Evolutionary conservation across 1,140 invertebrate species (phyloP).

Genomic region (Meloidogyne chitwoodi): DNA sequence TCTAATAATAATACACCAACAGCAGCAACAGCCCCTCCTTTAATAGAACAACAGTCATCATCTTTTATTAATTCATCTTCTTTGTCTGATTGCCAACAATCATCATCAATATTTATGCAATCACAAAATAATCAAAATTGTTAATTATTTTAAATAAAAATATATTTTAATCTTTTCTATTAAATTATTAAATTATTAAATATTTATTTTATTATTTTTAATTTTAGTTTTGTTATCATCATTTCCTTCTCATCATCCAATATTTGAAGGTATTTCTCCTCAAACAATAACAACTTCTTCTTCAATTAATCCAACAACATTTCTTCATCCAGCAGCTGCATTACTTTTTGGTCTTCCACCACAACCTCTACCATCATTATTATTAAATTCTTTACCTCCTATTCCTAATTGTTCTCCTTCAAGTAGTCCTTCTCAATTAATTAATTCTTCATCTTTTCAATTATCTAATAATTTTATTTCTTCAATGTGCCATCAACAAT

Average conservation of each 20-base stretch:
- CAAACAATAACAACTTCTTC: background rate
- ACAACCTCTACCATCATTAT: no score
- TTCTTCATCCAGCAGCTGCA: background rate
- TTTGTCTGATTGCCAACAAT: background rate
- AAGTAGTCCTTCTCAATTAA: background rate
- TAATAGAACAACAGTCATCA: background rate
- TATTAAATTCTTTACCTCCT: background rate
- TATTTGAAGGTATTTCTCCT: background rate
- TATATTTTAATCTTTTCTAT: no score
- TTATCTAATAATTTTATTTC: background rate
- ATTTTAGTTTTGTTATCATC: background rate
- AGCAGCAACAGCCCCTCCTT: background rate
- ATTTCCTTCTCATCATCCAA: background rate
- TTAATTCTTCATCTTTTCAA: background rate
- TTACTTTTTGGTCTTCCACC: background rate
- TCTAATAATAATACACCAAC: background rate
- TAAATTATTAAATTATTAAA: no score
- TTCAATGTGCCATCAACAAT: background rate
- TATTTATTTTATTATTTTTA: no score
- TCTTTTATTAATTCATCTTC: background rate
- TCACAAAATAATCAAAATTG: background rate
- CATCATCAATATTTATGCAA: background rate
- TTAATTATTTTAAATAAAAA: background rate
- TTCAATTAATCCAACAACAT: background rate
- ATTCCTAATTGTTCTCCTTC: background rate